A percentile compares a stretch with the other conserved stretches of the same genome.
phyloP scores from a whole-genome alignment of 2,797 vertebrate species.

The Nannoperca australis region DNA sequence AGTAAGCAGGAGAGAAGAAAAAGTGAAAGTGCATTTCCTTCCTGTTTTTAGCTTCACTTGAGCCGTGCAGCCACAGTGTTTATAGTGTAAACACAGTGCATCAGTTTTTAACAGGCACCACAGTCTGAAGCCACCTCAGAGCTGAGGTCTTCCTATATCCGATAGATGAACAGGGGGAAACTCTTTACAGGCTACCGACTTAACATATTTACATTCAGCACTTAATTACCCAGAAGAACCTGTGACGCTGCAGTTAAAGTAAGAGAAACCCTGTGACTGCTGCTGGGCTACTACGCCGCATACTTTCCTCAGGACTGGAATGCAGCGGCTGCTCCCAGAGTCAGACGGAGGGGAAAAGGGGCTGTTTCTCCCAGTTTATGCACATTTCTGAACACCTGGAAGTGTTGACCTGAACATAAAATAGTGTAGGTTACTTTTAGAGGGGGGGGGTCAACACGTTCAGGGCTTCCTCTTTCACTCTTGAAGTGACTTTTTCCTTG shows the following conservation, averaged over 20 bases:
- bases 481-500: neutral
- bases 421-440: neutral
- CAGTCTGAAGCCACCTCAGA: constrained; percentile 17
- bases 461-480: neutral
- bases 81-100: constrained; percentile 49
- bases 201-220: constrained; percentile 59
- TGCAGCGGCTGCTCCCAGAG: constrained; percentile 60
- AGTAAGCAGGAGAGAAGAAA: constrained; percentile 37
- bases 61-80: constrained; percentile 38
- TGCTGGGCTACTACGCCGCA: constrained; percentile 77
- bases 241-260: constrained; percentile 69
- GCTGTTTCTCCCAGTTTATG: constrained; percentile 57
- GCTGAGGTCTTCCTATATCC: neutral
- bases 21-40: constrained; percentile 5
- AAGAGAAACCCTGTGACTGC: constrained; percentile 81
- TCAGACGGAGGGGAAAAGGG: constrained; percentile 51
- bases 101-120: constrained; percentile 43
- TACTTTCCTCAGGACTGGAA: constrained; percentile 81
- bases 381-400: constrained; percentile 66
- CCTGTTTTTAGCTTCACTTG: constrained; percentile 30
- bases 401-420: constrained; percentile 39
- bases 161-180: constrained; percentile 22
- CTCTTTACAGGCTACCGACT: constrained; percentile 61
- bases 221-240: constrained; percentile 77
- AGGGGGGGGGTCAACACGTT: constrained; percentile 12